phyloP scores from a whole-genome alignment of 1,140 invertebrate genomes.

The Trachymyrmex septentrionalis region DNA sequence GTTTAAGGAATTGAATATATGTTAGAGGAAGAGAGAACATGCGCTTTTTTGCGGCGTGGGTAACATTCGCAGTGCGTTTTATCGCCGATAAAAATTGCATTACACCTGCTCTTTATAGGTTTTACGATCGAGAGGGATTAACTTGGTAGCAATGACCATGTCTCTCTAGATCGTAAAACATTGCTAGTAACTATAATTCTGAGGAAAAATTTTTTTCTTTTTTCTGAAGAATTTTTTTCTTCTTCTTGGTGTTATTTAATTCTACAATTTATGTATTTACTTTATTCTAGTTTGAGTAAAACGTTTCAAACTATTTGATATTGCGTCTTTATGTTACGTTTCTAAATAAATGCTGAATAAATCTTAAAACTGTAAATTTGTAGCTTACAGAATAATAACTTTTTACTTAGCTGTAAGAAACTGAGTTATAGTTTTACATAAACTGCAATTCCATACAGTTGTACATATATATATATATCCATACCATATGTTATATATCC shows the following conservation, averaged over 20 bases:
- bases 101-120: conserved; percentile 8
- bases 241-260: not conserved
- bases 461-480: too few relatives aligned
- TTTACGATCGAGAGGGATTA: conserved; percentile 60
- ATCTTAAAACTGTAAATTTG: too few relatives aligned
- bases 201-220: not conserved
- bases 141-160: not conserved
- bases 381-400: too few relatives aligned
- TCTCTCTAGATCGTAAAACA: conserved; percentile 58
- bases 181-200: conserved; percentile 23
- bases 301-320: not conserved
- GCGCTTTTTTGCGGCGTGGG: not conserved
- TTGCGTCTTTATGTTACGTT: not conserved
- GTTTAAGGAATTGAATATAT: not conserved
- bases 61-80: conserved; percentile 43
- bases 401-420: too few relatives aligned
- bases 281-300: not conserved
- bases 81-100: conserved; percentile 33
- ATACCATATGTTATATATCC: too few relatives aligned
- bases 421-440: too few relatives aligned
- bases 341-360: too few relatives aligned
- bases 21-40: not conserved
- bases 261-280: not conserved
- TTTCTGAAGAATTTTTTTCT: not conserved
- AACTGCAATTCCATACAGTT: too few relatives aligned